Conservation (phyloP, 2,113 vertebrate species). For the Kryptolebias marmoratus region DNA sequence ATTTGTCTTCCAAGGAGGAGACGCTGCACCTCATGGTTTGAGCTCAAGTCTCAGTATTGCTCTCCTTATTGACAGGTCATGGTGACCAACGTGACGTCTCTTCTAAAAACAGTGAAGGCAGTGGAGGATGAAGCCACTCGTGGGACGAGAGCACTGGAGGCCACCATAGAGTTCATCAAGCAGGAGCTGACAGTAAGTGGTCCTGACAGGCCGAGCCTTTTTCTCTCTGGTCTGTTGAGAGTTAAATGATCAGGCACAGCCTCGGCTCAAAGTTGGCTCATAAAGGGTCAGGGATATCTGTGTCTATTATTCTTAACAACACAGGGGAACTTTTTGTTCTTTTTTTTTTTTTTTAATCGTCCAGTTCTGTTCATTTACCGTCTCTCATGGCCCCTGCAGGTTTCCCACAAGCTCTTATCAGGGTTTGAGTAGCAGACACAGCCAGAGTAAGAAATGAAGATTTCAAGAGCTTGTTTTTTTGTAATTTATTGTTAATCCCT, state of each 20-base stretch:
- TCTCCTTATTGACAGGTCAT: conserved; percentile 86
- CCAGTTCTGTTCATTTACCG: conserved; percentile 19
- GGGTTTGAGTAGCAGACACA: conserved; percentile 26
- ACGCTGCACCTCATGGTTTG: conserved; percentile 65
- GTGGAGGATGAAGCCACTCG: conserved; percentile 98
- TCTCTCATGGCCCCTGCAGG: conserved; percentile 38
- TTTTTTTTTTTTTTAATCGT: conserved; percentile 37
- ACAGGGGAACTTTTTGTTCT: conserved; percentile 39
- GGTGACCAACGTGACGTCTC: conserved; percentile 98
- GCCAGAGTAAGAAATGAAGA: conserved; percentile 38
- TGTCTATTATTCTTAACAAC: conserved; percentile 52
- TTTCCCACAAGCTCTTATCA: conserved; percentile 61
- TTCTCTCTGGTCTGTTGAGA: conserved; percentile 31
- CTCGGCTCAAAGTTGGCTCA: conserved; percentile 25
- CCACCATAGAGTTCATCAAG: conserved; percentile 97
- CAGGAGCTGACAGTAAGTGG: conserved; percentile 93
- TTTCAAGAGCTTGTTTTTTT: conserved; percentile 44
- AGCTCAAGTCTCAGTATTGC: conserved; percentile 18
- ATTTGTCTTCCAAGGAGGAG: conserved; percentile 36
- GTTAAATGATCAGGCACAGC: conserved; percentile 26
- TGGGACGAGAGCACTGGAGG: conserved; percentile 95
- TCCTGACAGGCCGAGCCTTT: conserved; percentile 19
- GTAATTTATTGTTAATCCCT: conserved; percentile 52
- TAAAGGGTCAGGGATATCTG: conserved; percentile 47
- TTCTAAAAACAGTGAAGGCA: conserved; percentile 98